Conservation (phyloP, 2,888 invertebrate species). For the Pandemis corylana region DNA sequence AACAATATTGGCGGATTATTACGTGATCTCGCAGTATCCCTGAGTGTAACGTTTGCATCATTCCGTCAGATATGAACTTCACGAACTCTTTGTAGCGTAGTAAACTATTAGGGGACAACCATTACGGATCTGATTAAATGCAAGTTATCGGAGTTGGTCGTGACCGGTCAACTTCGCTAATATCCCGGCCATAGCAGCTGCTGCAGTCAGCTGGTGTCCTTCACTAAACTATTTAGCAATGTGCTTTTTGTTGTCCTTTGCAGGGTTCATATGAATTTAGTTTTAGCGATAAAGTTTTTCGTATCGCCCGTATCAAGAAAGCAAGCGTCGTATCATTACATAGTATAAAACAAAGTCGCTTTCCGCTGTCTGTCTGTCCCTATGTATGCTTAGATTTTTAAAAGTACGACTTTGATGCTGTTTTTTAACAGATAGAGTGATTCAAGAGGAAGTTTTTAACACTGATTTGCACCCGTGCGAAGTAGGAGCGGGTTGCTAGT, state of each 20-base stretch:
- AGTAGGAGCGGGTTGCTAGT: no score
- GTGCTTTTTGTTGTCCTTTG: constrained; percentile 45
- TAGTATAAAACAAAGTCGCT: no score
- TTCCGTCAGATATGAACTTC: constrained; percentile 12
- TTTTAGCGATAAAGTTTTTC: constrained; percentile 11
- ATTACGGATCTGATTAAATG: constrained; percentile 44
- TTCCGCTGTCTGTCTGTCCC: no score
- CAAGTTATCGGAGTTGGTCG: constrained; percentile 53
- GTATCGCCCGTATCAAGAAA: background rate
- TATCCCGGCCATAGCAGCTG: constrained; percentile 60
- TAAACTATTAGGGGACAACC: constrained; percentile 11
- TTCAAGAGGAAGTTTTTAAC: no score
- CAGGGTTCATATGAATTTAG: constrained; percentile 39
- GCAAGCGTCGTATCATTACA: no score
- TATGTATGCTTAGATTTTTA: no score
- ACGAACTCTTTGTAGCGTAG: constrained; percentile 26
- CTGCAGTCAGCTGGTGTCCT: constrained; percentile 63
- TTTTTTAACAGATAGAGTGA: no score
- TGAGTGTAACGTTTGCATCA: background rate
- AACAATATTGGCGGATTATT: background rate
- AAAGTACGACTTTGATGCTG: no score
- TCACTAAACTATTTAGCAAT: constrained; percentile 56
- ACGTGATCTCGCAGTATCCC: background rate
- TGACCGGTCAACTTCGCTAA: constrained; percentile 64
- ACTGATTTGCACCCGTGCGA: no score